Evolutionary conservation across 2,888 invertebrate genomes (phyloP).

Genomic region (Hemistola chrysoprasaria): DNA sequence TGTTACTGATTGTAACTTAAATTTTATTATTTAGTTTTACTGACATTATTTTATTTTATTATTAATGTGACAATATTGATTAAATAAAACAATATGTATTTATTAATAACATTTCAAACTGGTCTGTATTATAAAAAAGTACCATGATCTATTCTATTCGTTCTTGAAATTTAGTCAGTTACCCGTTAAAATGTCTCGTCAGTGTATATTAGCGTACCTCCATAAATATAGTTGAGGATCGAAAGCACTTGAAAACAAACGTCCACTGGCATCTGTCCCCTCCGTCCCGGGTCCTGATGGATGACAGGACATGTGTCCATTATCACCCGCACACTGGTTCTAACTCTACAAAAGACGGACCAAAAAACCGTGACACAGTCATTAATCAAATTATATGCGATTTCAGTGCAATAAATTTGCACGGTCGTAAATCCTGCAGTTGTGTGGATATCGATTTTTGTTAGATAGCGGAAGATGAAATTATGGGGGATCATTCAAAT

Average conservation of each 20-base stretch:
- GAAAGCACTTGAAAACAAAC: conserved; percentile 38
- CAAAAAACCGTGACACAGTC: conserved; percentile 55
- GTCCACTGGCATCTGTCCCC: conserved; percentile 36
- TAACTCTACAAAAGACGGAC: conserved; percentile 33
- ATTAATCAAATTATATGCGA: conserved; percentile 72
- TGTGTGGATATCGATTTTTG: conserved; percentile 28
- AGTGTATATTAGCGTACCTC: too few species aligned
- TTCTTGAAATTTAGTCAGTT: too few species aligned
- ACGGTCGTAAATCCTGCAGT: conserved; percentile 40
- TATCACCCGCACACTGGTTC: conserved; percentile 43
- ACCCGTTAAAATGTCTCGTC: too few species aligned
- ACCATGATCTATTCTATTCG: too few species aligned
- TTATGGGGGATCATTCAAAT: conserved; percentile 21
- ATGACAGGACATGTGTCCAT: conserved; percentile 78
- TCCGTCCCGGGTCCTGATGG: conserved; percentile 53
- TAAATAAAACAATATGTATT: too few species aligned
- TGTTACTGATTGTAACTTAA: too few species aligned
- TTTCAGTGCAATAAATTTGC: conserved; percentile 50
- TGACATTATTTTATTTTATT: too few species aligned
- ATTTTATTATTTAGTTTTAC: too few species aligned
- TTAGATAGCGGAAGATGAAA: conserved; percentile 12
- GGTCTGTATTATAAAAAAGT: too few species aligned
- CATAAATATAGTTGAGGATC: conserved; percentile 1
- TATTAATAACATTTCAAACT: too few species aligned
- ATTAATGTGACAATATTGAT: too few species aligned